Base-by-base conservation (phyloP, 2,888 invertebrate genomes). In the Cyrtodaria siliqua region DNA sequence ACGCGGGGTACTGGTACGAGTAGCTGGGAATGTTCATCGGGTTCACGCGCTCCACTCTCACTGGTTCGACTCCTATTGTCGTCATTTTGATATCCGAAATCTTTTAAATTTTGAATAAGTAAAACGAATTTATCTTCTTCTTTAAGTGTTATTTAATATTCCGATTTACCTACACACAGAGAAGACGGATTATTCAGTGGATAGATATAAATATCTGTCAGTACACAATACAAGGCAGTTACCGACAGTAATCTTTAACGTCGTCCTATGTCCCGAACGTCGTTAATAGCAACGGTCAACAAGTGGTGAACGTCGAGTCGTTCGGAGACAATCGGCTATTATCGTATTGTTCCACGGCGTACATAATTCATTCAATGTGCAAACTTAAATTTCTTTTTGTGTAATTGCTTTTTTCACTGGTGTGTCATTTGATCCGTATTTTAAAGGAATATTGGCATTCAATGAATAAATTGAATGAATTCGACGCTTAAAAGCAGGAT, bases 1-100 rank as follows among this genome's bases (percentile, higher is more conserved):
- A 86, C 6, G 86, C 82, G 4, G 92, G 91, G 69, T 91, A 91
- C 71, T 89, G 86, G 79, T 91, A 91, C 24, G 88, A 83, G 70
- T 92, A 92, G 61, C 88, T 89, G 0, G 92, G 92, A 29, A 91
- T 87, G 55, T 89, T 78, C 84, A 89, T 81, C 2, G 91, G 87
- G 50, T 87, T 82, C 14, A 84, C 77, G 61, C 87, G 63, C 61
- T 87, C 86, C 23, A 77, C 60, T n/a, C 66, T 69, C n/a, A 77
- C 79, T 2, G 88, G 85, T 26, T 84, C 78, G 4, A 88, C 87
- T 27, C 91, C 89, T 1, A 91, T 82, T 4, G 91, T 92, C 63
- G 91, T 92, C 91, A 91, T 92, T 59, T 62, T 80, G 4, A 33
- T 8, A 33, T 33, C 33, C 33, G 33, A 33, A 33, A 12, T 33